Evolutionary conservation across 2,113 vertebrate species (phyloP), one percentile per base, ranked within the genome.

Genomic region (Pollachius pollachius): DNA sequence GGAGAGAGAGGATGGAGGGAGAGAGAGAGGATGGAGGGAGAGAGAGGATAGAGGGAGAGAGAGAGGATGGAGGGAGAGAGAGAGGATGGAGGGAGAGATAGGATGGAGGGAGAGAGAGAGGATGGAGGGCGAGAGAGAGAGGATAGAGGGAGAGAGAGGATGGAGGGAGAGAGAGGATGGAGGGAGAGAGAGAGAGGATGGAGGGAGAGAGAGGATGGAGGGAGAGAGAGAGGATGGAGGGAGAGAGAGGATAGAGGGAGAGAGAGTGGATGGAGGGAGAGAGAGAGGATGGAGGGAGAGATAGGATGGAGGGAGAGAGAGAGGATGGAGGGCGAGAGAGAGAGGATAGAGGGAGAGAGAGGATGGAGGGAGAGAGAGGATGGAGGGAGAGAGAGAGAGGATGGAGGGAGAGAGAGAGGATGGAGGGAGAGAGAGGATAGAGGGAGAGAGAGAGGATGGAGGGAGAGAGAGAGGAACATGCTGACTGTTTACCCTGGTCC

Each of bases 401-500:
- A 6, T 5, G 19, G 59, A 11, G 59, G 3, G 16, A 48, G n/a
- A 19, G 57, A 62, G 68, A 58, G 54, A 23, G 1, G 30, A 30
- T 4, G 5, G 30, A 30, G 30, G 6, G 18, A 48, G 37, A 18
- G 25, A 65, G 64, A 65, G 52, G 27, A 37, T 58, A 65, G n/a
- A 52, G 41, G 52, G 37, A 52, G 64, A 15, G 64, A 52, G 64
- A 21, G 64, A 52, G 34, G 48, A 66, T 19, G 7, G 48, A 66
- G 41, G 17, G 18, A 52, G 27, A 60, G 25, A 69, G 57, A 41
- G 34, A 52, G 41, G 30, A 34, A 67, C 68, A 71, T 84, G 84
- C 79, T 87, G 85, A 89, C 86, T 76, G 61, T 73, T 76, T 68
- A 74, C 78, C 65, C 76, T 72, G 65, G 37, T 23, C 13, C 68